Evolutionary conservation across 2,888 invertebrate species (phyloP).

Genomic region (Leucania comma): DNA sequence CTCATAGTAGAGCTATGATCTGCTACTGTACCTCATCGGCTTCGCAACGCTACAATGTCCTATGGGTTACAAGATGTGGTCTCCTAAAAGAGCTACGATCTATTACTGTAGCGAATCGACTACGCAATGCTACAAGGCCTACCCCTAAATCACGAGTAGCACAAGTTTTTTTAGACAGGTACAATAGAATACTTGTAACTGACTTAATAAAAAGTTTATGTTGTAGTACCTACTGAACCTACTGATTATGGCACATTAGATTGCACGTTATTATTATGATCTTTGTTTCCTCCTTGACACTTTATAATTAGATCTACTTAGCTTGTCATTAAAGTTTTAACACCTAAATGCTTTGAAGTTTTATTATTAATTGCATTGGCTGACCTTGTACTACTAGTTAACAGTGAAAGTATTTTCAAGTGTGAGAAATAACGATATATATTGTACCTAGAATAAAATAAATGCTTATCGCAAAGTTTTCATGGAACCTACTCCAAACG

Average conservation of each 20-base stretch:
- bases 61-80: no score
- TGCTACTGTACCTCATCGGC: neutral
- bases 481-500: neutral
- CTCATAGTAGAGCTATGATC: neutral
- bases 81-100: no score
- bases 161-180: neutral
- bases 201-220: neutral
- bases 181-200: neutral
- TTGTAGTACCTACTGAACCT: neutral
- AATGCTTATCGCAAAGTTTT: neutral
- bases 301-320: neutral
- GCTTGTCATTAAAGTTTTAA: slow-evolving; percentile 36
- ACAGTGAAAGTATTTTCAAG: neutral
- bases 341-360: slow-evolving; percentile 31
- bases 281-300: neutral
- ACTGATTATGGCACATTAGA: neutral
- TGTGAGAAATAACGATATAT: slow-evolving; percentile 4
- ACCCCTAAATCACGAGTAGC: no score
- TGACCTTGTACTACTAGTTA: neutral
- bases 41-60: no score
- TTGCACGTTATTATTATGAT: neutral
- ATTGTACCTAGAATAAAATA: neutral
- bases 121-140: neutral
- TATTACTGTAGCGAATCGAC: neutral
- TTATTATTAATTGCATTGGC: slow-evolving; percentile 15